Percentiles rank a stretch among this genome's conserved stretches.
Conservation (phyloP, 2,888 invertebrate genomes). For the Spodoptera exigua region DNA sequence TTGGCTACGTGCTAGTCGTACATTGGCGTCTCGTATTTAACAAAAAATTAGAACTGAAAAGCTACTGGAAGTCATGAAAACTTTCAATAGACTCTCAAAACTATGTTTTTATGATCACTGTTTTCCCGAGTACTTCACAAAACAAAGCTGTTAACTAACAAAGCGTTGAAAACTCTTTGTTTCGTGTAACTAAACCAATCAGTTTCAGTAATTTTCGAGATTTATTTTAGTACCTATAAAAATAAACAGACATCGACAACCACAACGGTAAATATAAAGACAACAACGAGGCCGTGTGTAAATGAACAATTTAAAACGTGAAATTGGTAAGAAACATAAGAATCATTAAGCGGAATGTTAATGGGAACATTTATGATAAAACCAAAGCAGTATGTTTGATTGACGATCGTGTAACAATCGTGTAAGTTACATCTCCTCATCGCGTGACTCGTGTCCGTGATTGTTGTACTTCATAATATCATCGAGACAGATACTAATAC, state of each 20-base stretch:
- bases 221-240: constrained; percentile 19
- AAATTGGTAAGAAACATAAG: constrained; percentile 13
- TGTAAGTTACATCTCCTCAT: constrained; percentile 54
- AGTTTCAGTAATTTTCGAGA: constrained; percentile 20
- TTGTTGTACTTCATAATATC: constrained; percentile 36
- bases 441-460: constrained; percentile 55
- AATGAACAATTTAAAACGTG: constrained; percentile 23
- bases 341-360: constrained; percentile 27
- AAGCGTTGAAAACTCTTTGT: constrained; percentile 3
- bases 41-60: background rate
- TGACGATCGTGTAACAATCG: constrained; percentile 32
- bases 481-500: constrained; percentile 34
- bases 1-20: constrained; percentile 13
- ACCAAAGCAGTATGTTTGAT: constrained; percentile 17
- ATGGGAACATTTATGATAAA: constrained; percentile 34
- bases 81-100: constrained; percentile 2
- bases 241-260: constrained; percentile 18
- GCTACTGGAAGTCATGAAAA: constrained; percentile 13
- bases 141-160: constrained; percentile 12
- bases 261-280: constrained; percentile 5
- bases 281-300: constrained; percentile 6
- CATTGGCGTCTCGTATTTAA: background rate
- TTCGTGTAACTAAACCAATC: constrained; percentile 17
- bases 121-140: constrained; percentile 4
- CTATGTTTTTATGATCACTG: constrained; percentile 8